phyloP scores from a whole-genome alignment of 2,797 vertebrate genomes.

The Cheirogaleus major region DNA sequence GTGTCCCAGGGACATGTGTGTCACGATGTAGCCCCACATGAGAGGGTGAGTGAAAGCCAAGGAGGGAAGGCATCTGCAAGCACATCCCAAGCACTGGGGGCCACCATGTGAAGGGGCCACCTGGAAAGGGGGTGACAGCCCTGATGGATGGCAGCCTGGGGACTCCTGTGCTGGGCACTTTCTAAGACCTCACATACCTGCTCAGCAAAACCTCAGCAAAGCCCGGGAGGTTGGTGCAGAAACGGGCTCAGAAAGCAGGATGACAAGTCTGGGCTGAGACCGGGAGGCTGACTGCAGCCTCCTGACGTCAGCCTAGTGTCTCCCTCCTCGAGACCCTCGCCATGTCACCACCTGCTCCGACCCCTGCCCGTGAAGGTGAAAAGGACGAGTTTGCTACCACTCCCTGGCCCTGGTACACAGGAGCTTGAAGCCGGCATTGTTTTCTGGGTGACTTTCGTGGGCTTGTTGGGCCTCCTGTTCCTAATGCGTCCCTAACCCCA shows the following conservation, averaged over 20 bases:
- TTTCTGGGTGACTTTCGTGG: background rate
- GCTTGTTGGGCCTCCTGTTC: background rate
- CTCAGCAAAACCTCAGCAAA: background rate
- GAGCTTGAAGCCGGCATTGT: background rate
- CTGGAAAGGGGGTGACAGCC: background rate
- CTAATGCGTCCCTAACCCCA: slow-evolving; percentile 2
- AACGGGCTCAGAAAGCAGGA: background rate
- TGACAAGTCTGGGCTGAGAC: background rate
- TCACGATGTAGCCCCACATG: background rate
- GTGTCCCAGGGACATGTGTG: background rate
- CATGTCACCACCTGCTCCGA: background rate
- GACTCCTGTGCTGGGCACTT: background rate
- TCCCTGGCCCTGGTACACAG: background rate
- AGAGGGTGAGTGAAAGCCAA: background rate
- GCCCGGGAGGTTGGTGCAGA: background rate
- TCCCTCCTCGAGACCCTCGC: rapidly evolving
- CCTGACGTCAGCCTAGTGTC: background rate
- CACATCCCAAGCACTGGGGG: background rate
- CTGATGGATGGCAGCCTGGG: background rate
- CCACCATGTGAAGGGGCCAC: background rate
- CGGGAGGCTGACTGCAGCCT: background rate
- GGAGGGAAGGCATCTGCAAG: background rate
- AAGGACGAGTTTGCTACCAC: background rate
- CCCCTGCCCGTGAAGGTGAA: background rate
- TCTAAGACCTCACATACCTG: background rate